Conservation (phyloP, 2,888 invertebrate genomes). For the Cancer borealis region DNA sequence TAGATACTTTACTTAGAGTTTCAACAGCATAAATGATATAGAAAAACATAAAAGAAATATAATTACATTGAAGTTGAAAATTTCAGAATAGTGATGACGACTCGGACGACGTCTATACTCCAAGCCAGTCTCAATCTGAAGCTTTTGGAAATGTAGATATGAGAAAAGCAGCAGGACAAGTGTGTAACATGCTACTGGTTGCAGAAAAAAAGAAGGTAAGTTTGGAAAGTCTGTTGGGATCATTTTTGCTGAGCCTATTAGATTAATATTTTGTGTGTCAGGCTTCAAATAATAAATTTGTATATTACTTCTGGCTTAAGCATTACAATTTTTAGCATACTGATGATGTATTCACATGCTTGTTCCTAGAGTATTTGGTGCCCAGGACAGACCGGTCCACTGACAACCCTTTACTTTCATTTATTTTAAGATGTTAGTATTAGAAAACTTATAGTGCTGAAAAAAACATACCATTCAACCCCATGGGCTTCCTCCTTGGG, state of each 20-base stretch:
- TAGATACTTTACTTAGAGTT: too few relatives aligned
- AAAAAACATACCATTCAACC: too few relatives aligned
- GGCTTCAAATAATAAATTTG: neutral
- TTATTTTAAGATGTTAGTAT: too few relatives aligned
- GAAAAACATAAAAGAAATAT: too few relatives aligned
- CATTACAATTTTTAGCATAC: neutral
- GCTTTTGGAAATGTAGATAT: neutral
- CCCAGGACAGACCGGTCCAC: neutral
- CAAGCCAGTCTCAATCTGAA: neutral
- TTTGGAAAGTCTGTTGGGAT: neutral
- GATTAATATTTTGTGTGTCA: too few relatives aligned
- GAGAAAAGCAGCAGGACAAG: slow-evolving; percentile 1
- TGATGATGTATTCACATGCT: neutral
- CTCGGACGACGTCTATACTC: neutral
- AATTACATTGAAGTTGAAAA: neutral
- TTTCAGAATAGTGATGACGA: neutral
- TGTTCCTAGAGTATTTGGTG: too few relatives aligned
- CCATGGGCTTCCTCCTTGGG: too few relatives aligned
- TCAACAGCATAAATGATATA: too few relatives aligned
- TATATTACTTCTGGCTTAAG: neutral
- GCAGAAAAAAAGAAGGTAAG: slow-evolving; percentile 54
- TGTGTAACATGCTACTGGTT: slow-evolving; percentile 50
- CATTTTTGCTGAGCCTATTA: too few relatives aligned
- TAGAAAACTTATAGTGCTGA: too few relatives aligned
- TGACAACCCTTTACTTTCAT: too few relatives aligned